Base-by-base conservation (phyloP, 2,888 invertebrate genomes). In the Drosophila affinis region DNA sequence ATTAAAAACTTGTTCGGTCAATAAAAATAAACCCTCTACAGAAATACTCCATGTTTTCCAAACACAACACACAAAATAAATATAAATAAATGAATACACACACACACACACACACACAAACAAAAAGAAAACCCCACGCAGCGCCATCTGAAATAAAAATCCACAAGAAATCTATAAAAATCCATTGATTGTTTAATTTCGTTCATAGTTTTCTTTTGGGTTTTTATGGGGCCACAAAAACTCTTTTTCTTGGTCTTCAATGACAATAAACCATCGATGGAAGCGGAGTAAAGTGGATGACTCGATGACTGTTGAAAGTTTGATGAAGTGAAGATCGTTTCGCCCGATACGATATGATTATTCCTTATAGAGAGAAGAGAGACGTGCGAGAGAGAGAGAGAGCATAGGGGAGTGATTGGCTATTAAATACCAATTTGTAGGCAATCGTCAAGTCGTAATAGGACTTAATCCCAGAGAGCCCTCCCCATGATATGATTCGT, bases 121-220 rank as follows among this genome's bases (percentile, higher is more conserved):
- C 51, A 39, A 68, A 69, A 27, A 58, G 61, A 53, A 46, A 68
- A 78, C 70, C 87, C 81, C 87, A 81, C 84, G 84, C 81, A 80
- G 81, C 61, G 84, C 88, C 87, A 86, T 84, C 87, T 78, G 69
- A 67, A 51, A 27, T n/a, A 47, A 21, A 14, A 54, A 56, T 10
- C 12, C 17, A 54, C 39, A 34, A 32, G 5, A 48, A 48, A 46
- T 60, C 46, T 27, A 59, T 65, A 60, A 68, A 61, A 81, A 62
- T 55, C 68, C 69, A 88, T 86, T 82, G 87, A 88, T 88, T 82
- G 68, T 53, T 77, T 87, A 75, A 87, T 87, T 76, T 86, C 84
- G 68, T 76, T 70, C 78, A 77, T 80, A 72, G 81, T 78, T 86
- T 78, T 53, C 45, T 54, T 58, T 29, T 34, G 14, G 44, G 39